Base-by-base conservation (phyloP, 2,113 vertebrate genomes). In the Strigops habroptila region DNA sequence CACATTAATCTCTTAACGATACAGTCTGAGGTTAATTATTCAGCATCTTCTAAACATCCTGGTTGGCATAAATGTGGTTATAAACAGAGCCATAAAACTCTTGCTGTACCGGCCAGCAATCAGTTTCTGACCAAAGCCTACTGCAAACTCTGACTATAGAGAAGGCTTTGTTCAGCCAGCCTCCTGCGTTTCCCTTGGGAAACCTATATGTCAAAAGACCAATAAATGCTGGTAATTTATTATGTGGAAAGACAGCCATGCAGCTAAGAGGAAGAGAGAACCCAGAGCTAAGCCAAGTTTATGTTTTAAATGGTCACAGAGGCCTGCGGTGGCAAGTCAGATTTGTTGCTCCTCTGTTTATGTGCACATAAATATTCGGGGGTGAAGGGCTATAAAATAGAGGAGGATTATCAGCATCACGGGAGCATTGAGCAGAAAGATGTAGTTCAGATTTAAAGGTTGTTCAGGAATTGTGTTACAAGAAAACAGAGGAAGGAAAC, bases 201-300 rank as follows among this genome's bases (percentile, higher is more conserved):
- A 95, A 75, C n/a, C 44, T 62, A 4, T 10, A 33, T 10, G 94
- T 90, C 95, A 82, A 17, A 84, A 95, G 89, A 65, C 84, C 89
- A 89, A 77, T 91, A 95, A 97, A 91, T 60, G 70, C 31, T 63
- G 53, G 52, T 57, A 62, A 85, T 96, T 95, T 95, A 87, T 95
- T 57, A 90, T 0, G 31, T 94, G 93, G 87, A 80, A 63, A 82
- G 68, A 77, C n/a, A 39, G 75, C 8, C 69, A 14, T 2, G 44
- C 31, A 82, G 46, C 44, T 75, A 21, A 80, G n/a, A 59, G 30
- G 22, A 44, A 68, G 86, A 67, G 28, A 83, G 69, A 70, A 67
- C 21, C 1, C 23, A 93, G 74, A 82, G 24, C 49, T 76, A 59
- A 87, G 27, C 21, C 0, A 1, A 35, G 44, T 65, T 90, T 43